A percentile compares a stretch with the other conserved stretches of the same genome.
Evolutionary conservation across 2,113 vertebrate genomes (phyloP).

Genomic region (Polypterus bichir): DNA sequence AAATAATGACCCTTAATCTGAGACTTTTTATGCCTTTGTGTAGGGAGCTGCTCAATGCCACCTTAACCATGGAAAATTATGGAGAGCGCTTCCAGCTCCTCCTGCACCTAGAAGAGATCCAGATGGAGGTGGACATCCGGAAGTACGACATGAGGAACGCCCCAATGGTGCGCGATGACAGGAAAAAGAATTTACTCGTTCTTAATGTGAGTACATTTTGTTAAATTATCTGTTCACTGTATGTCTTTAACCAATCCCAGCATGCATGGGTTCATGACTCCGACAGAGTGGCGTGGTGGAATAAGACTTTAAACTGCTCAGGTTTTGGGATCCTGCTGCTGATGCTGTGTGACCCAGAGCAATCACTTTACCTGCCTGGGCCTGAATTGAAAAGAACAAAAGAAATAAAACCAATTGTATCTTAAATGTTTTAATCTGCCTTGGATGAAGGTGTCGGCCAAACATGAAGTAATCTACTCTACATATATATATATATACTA

Average conservation of each 20-base stretch:
- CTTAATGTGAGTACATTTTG: slow-evolving; percentile 50
- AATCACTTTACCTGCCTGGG: too few relatives aligned
- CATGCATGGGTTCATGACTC: background rate
- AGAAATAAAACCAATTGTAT: too few relatives aligned
- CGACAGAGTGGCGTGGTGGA: background rate
- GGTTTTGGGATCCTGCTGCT: background rate
- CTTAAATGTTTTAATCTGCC: too few relatives aligned
- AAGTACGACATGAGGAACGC: slow-evolving; percentile 62
- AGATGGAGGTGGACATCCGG: slow-evolving; percentile 77
- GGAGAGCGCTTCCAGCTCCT: slow-evolving; percentile 55
- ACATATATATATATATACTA: too few relatives aligned
- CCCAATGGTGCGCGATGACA: slow-evolving; percentile 43
- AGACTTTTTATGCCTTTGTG: background rate
- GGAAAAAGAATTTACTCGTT: slow-evolving; percentile 42
- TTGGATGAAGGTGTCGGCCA: too few relatives aligned
- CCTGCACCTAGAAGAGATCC: slow-evolving; percentile 75
- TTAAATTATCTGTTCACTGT: background rate
- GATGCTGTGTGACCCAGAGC: too few relatives aligned
- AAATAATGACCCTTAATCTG: too few relatives aligned
- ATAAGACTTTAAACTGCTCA: background rate
- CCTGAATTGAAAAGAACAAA: too few relatives aligned
- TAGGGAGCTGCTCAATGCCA: slow-evolving; percentile 40
- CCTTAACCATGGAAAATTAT: slow-evolving; percentile 55
- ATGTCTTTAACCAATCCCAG: background rate
- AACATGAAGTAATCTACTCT: too few relatives aligned